Evolutionary conservation across 2,797 vertebrate genomes (phyloP), one percentile per base, ranked within the genome.

Genomic region (Novumbra hubbsi): DNA sequence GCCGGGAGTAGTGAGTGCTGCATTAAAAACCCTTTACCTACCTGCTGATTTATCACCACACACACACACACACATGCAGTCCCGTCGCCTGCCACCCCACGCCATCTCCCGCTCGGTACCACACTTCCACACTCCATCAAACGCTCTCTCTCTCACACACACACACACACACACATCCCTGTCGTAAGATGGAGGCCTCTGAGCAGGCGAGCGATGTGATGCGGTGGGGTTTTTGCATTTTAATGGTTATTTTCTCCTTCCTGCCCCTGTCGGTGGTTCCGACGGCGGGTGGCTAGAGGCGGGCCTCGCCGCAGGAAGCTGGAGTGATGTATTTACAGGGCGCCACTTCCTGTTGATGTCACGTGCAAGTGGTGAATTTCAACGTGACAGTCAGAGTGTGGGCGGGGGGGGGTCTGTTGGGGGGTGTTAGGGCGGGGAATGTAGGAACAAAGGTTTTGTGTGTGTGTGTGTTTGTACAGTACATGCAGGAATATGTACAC

Each of bases 11-110:
- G 89, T 89, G 93, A 94, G 88, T 79, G 92, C 92, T 93, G 91
- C 91, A 93, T 94, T 94, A 94, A 94, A 94, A 94, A 95, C 90
- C 92, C 94, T 94, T 94, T 94, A 93, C 92, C 92, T 92, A 86
- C 89, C 55, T 85, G 80, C 91, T 94, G 94, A 95, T 95, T 95
- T 95, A 94, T 95, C 89, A 90, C 88, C 89, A 69, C 34, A 62
- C 70, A 28, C 70, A 57, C 68, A 62, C 74, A 48, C 65, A 24
- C 73, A 34, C 75, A 73, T 79, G 75, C 83, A 74, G 57, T 85
- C 87, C 85, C 81, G 85, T 81, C 82, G 77, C 87, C 85, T 80
- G 85, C 82, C 82, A 76, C 87, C 82, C 78, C 81, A 83, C 85
- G 70, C 90, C 88, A 83, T 88, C 88, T 88, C 84, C 87, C 82